Evolutionary conservation across 2,888 invertebrate species (phyloP), one percentile per base, ranked within the genome.

Genomic region (Eupithecia vulgata): DNA sequence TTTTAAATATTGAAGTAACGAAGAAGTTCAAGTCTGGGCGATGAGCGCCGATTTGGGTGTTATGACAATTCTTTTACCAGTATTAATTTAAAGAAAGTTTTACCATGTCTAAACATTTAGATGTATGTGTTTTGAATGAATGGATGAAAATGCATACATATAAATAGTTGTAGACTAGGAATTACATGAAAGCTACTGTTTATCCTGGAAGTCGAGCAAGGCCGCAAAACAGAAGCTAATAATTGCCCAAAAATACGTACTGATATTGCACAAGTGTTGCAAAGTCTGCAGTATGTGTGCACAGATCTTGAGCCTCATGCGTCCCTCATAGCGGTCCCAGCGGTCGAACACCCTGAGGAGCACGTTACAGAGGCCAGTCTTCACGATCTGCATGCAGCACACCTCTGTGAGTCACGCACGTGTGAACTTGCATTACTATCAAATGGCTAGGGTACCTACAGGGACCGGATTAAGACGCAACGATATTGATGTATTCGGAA

Each of bases 261-360:
- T 96, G 84, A 95, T 95, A 77, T 93, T 92, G 88, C 95, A 95
- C 76, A 96, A 88, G 85, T 96, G 95, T 83, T 95, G 95, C 72
- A 96, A 87, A 6, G 95, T 95, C 82, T 95, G 95, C 65, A 96
- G 90, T 71, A 95, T 94, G 84, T 95, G 95, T 72, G 95, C 95
- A 83, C 95, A 95, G 80, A 96, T 95, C 91, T 95, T 95, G 80
- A 95, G 91, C 78, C 95, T 92, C 90, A 95, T 94, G 86, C 95
- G 95, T 13, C 95, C 95, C 82, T 96, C 96, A 88, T 95, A 95
- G 84, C 95, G 95, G 78, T 96, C 96, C 95, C 96, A 96, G 59
- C 95, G 92, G 85, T 96, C 96, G 89, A 96, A 95, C 82, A 96
- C 94, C 78, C 95, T 91, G 86, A 95, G 93, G 75, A 96, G 87